Percentiles rank a stretch among this genome's conserved stretches.
phyloP scores from a whole-genome alignment of 1,140 invertebrate genomes.

The Drosophila ananassae region DNA sequence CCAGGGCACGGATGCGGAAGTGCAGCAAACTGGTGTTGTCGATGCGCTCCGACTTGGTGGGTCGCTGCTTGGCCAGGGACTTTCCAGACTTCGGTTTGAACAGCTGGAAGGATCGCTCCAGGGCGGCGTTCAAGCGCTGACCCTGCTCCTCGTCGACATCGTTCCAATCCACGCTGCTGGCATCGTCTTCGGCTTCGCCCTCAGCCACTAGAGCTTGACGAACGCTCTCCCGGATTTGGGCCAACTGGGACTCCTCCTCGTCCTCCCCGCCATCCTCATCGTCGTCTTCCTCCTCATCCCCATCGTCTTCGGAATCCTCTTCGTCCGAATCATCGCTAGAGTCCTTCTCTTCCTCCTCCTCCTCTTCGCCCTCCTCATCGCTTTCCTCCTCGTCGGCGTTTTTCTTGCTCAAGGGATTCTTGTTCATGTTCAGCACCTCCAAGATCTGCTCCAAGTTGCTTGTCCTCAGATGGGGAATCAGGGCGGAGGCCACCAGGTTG shows the following conservation, averaged over 20 bases:
- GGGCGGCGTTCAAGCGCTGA: constrained; percentile 88
- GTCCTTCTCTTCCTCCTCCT: background rate
- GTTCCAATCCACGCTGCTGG: constrained; percentile 89
- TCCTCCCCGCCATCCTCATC: constrained; percentile 1
- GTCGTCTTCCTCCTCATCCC: constrained; percentile 5
- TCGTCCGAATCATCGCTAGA: constrained; percentile 17
- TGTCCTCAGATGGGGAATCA: constrained; percentile 39
- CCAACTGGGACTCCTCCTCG: constrained; percentile 30
- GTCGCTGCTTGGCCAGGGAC: constrained; percentile 36
- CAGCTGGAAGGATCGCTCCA: constrained; percentile 89
- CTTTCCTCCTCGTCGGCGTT: constrained; percentile 22
- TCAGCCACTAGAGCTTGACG: constrained; percentile 43
- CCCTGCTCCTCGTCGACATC: constrained; percentile 91
- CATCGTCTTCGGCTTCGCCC: constrained; percentile 17
- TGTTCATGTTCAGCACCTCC: constrained; percentile 41
- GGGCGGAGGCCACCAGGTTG: constrained; percentile 14
- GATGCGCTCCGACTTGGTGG: constrained; percentile 62
- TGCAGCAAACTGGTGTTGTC: constrained; percentile 51
- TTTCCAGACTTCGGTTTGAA: constrained; percentile 83
- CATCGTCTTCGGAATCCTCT: constrained; percentile 4
- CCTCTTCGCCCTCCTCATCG: background rate
- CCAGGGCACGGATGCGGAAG: constrained; percentile 57
- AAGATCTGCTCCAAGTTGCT: constrained; percentile 53
- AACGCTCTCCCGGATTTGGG: constrained; percentile 53
- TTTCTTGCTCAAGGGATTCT: constrained; percentile 43